Base-by-base conservation (phyloP, 2,797 vertebrate species). In the Pseudocheirus occidentalis region DNA sequence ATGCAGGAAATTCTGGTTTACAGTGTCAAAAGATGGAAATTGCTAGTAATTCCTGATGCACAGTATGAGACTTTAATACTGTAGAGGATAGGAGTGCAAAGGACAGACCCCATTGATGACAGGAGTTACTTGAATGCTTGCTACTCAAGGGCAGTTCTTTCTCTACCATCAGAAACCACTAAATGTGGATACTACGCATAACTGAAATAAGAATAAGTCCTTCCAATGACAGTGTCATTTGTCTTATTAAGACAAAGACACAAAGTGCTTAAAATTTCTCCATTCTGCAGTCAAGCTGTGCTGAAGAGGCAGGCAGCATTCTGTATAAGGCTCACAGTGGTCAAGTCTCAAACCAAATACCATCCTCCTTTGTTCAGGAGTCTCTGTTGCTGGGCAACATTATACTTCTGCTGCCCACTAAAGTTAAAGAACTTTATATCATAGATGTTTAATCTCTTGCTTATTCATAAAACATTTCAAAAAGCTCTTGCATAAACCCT, bases 351-450 rank as follows among this genome's bases (percentile, higher is more conserved):
- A 93, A 29, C 58, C 24, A 24, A 0, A 3, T 50, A 16, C 55
- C 46, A 29, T 73, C 62, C 27, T 16, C 28, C 87, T 95, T 81
- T 96, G 13, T 92, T 91, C 53, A 34, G 24, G 92, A 62, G 34
- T 34, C n/a, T 1, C 81, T 6, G 16, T 5, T 95, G 94, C 92
- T 96, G 50, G 81, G 9, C 0, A 1, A 56, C 50, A 12, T 21
- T 81, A 29, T 40, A 16, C 2, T 40, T 29, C 52, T 95, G 4
- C 0, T 50, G 14, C 34, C 97, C 40, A 46, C 27, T 21, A 50
- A 92, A 28, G 81, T 90, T 96, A 97, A 62, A 92, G 92, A 81
- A 46, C 57, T 34, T 55, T 31, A 46, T 55, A 14, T 55, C 50
- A 4, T 57, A 40, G 28, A 92, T 55, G 5, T 94, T 3, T 5